Evolutionary conservation across 30 jellyfish, hydroid and myxozoan genomes (phyloP), one percentile per base, ranked within the genome.

Genomic region (Cassiopea andromeda): DNA sequence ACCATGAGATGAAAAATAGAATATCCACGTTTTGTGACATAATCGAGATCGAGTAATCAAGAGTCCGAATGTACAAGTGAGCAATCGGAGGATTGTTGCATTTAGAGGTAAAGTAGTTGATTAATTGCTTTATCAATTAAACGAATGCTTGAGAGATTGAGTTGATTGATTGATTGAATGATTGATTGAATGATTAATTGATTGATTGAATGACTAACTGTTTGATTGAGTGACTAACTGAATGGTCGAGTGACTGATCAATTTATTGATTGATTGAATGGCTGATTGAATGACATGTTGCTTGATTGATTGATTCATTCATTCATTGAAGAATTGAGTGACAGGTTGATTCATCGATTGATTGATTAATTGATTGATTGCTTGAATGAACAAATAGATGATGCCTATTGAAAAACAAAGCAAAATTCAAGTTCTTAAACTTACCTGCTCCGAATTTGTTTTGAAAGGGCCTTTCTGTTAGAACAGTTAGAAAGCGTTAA

Each of bases 381-480:
- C 64, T 10, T 54, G 12, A 3, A 3, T 54, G 64, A 54, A 3
- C 64, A 54, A 54, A 10, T 54, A 10, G 7, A 3, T 6, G 64
- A 54, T 54, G 38, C 38, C 38, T 27, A 27, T 10, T 6, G 12
- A 54, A 10, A 10, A 54, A 54, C 64, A 54, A 54, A 54, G 64
- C 12, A 54, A 6, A 54, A 54, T 27, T 27, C 38, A 27, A 54
- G 12, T 10, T 54, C 10, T 54, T 3, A 6, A 10, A 73, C 58
- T 7, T 73, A 87, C 94, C 94, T 49, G 59, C 68, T 47, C 94
- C 94, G 43, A 48, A 87, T 76, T 87, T 87, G 73, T 87, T 87
- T 57, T 87, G 89, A 19, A 87, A 87, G 47, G 94, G 94, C 70
- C 89, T 68, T 13, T 46, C 94, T 87, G 94, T 49, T 64, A 60